These are phyloP conservation scores for Olivierus martensii DNA, from an alignment of 1,140 invertebrate genomes.

Conservation along the genomic window DNA sequence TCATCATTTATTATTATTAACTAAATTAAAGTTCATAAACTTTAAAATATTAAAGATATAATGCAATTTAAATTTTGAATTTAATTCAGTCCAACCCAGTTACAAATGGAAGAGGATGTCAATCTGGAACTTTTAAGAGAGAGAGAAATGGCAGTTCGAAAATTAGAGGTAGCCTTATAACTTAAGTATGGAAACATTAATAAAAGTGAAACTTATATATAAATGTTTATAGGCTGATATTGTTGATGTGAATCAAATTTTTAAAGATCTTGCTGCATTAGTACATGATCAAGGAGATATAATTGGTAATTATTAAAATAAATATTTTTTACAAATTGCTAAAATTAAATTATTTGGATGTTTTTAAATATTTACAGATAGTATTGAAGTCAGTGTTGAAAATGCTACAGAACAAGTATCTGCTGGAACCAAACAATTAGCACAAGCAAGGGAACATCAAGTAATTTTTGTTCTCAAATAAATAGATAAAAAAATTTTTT, in stretches of 20 bases:
- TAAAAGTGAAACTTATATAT: neutral
- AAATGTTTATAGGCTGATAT: conserved; percentile 65
- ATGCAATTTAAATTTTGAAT: too few relatives aligned
- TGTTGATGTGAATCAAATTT: conserved; percentile 92
- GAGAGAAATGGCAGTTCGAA: conserved; percentile 73
- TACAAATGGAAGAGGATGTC: conserved; percentile 69
- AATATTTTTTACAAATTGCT: neutral
- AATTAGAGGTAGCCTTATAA: conserved; percentile 58
- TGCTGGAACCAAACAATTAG: conserved; percentile 61
- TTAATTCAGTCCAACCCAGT: conserved; percentile 25
- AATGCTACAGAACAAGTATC: conserved; percentile 71
- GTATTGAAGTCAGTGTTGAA: conserved; percentile 92
- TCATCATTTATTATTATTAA: too few relatives aligned
- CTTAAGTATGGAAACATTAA: neutral
- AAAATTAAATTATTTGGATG: neutral
- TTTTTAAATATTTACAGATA: conserved; percentile 43
- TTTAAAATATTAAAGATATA: too few relatives aligned
- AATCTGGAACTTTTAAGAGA: conserved; percentile 74
- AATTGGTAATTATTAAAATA: conserved; percentile 38
- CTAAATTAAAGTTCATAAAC: too few relatives aligned
- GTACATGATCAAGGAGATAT: conserved; percentile 96
- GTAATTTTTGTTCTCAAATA: too few relatives aligned
- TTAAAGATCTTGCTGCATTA: conserved; percentile 89
- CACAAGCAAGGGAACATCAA: conserved; percentile 67
- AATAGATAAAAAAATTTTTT: too few relatives aligned